Evolutionary conservation across 1,140 invertebrate species (phyloP).

Genomic region (Copidosoma floridanum): DNA sequence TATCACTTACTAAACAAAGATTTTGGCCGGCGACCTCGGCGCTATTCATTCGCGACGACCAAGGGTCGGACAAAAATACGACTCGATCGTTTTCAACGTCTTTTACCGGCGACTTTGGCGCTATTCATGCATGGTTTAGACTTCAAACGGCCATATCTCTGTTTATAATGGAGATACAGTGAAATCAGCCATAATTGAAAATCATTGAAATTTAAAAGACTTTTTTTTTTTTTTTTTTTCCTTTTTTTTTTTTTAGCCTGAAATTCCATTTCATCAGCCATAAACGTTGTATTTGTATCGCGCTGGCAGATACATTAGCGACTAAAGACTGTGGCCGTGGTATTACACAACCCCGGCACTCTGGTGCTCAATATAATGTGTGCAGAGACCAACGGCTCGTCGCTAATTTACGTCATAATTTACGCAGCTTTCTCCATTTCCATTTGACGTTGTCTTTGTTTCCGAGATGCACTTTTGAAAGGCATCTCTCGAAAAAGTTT

Average conservation of each 20-base stretch:
- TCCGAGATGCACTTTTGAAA: not conserved
- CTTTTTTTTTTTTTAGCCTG: not conserved
- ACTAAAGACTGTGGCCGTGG: not conserved
- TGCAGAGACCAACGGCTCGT: not conserved
- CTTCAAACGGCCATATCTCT: too few species aligned
- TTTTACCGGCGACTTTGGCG: too few species aligned
- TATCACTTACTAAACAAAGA: too few species aligned
- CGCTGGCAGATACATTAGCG: not conserved
- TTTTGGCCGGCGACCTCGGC: too few species aligned
- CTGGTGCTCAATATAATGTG: not conserved
- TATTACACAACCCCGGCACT: not conserved
- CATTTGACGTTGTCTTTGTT: not conserved
- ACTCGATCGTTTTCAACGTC: too few species aligned
- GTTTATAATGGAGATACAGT: too few species aligned
- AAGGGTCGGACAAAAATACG: too few species aligned
- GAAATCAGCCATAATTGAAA: too few species aligned
- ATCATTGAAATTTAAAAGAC: too few species aligned
- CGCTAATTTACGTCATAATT: slow-evolving; percentile 3
- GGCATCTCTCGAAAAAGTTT: not conserved
- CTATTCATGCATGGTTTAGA: too few species aligned
- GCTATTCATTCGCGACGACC: too few species aligned
- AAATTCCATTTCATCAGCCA: not conserved
- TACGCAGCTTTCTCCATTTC: slow-evolving; percentile 3
- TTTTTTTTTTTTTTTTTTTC: too few species aligned
- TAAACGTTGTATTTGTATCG: not conserved